Base-by-base conservation (phyloP, 2,888 invertebrate species). In the Fragum sueziense region DNA sequence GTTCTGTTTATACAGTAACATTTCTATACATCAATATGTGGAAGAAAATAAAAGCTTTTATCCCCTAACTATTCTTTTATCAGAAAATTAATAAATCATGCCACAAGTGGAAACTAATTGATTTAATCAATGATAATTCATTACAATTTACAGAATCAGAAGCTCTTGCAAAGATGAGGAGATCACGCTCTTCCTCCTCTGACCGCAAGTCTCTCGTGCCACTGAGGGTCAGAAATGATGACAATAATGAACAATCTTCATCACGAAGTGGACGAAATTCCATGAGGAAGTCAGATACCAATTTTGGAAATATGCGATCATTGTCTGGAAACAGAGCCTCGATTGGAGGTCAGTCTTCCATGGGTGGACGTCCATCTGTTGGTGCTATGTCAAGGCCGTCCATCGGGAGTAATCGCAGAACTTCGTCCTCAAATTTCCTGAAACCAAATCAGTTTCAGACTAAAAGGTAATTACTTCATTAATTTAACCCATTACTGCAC, bases 221-320 rank as follows among this genome's bases (percentile, higher is more conserved):
- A 0, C 62, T 87, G 27, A 73, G 88, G 41, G 82, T 88, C 29
- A 84, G 80, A 31, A 85, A 82, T 76, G 88, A 87, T 17, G 84
- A 84, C 14, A 84, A 80, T 41, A 31, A 52, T 20, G 54, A 57
- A 14, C 25, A 33, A 7, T 31, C 70, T 25, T 72, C 67, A 61
- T 41, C 69, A 0, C 59, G 62, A 29, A 79, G 34, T 29, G 31
- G 75, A 22, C 61, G 79, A 62, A 54, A 33, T 54, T 69, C 77
- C 27, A 17, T 52, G 27, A 52, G 47, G 29, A 59, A 67, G 27
- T 34, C 65, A 29, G 27, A 47, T 34, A 29, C 25, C 3, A 25
- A 67, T 14, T 52, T 52, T 4, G n/a, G 57, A 20, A 68, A 74
- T 61, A 68, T 71, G 2, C 52, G 75, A 29, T 68, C 80, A 2